Conservation (phyloP, 2,797 vertebrate genomes). For the Pristis pectinata region DNA sequence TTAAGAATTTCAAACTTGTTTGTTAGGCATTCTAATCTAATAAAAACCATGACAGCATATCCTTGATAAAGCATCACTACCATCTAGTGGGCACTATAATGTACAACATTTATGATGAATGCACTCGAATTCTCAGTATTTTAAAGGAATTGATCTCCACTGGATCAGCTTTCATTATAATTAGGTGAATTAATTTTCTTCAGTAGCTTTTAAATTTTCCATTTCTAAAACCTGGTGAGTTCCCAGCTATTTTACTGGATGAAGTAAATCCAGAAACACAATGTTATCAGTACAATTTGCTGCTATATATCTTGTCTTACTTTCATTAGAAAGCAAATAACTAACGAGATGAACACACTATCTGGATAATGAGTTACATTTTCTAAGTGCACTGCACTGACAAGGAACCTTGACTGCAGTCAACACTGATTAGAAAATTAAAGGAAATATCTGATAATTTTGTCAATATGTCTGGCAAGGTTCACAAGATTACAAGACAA, state of each 20-base stretch:
- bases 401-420: background rate
- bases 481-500: too few species aligned
- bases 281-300: background rate
- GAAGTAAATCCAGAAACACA: background rate
- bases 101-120: background rate
- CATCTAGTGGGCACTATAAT: constrained; percentile 10
- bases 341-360: background rate
- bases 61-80: background rate
- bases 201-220: background rate
- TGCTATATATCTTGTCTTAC: background rate
- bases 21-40: background rate
- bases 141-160: background rate
- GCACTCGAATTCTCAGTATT: background rate
- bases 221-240: background rate
- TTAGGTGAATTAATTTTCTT: background rate
- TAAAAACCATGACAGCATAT: background rate
- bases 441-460: background rate
- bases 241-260: background rate
- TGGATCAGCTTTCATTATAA: background rate
- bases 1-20: background rate
- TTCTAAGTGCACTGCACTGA: background rate
- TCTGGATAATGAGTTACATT: background rate
- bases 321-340: background rate
- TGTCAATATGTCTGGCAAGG: background rate
- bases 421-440: background rate